Evolutionary conservation across 1,140 invertebrate genomes (phyloP).

Genomic region (Neodiprion virginianus): DNA sequence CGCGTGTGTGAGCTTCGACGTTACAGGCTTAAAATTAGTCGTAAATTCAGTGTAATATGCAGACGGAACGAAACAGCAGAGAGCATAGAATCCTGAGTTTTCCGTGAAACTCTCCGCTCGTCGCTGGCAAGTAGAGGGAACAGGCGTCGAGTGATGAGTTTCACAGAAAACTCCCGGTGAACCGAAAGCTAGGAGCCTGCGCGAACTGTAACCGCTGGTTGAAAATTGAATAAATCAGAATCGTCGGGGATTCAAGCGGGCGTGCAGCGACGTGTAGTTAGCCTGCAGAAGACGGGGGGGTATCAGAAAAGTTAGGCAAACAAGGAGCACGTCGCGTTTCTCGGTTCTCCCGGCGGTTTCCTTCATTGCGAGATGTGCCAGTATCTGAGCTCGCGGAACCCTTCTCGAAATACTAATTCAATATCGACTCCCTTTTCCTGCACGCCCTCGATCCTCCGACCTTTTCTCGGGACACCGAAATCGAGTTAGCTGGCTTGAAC

Average conservation of each 20-base stretch:
- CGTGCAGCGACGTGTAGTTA: neutral
- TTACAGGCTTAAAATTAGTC: too few species aligned
- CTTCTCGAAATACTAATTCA: constrained; percentile 38
- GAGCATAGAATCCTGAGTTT: too few species aligned
- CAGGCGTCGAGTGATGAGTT: too few species aligned
- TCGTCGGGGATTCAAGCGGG: neutral
- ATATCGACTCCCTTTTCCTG: constrained; percentile 24
- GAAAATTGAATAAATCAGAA: neutral
- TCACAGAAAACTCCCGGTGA: too few species aligned
- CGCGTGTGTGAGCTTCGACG: too few species aligned
- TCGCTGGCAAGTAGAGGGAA: too few species aligned
- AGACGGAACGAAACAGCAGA: too few species aligned
- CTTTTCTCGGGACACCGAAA: neutral
- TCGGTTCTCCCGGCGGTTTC: neutral
- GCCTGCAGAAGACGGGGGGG: neutral
- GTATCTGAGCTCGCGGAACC: constrained; percentile 3
- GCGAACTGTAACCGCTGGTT: neutral
- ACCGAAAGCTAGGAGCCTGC: too few species aligned
- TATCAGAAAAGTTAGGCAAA: constrained; percentile 1
- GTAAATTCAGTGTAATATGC: too few species aligned
- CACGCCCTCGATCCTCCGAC: neutral
- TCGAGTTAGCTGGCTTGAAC: constrained; percentile 13
- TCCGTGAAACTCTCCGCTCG: too few species aligned
- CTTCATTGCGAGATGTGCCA: neutral
- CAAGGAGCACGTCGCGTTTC: neutral